These are phyloP conservation scores for Galemys pyrenaicus DNA, from an alignment of 2,113 vertebrate genomes.

Conservation along the genomic window DNA sequence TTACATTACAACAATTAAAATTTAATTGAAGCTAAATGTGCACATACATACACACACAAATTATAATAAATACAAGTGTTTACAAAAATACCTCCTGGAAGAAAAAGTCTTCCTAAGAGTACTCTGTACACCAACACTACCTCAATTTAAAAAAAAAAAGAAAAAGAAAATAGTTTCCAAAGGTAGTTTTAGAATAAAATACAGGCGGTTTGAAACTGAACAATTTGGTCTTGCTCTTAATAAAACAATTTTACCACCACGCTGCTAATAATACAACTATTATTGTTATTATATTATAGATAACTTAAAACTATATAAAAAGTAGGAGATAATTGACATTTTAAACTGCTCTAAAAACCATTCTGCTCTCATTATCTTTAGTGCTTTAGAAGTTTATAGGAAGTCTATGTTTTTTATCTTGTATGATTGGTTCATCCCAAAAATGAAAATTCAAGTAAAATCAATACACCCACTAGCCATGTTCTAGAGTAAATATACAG, in stretches of 20 bases:
- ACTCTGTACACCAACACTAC: neutral
- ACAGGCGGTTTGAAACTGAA: neutral
- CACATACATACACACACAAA: neutral
- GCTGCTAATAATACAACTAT: neutral
- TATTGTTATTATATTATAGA: neutral
- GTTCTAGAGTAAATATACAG: slow-evolving; percentile 65
- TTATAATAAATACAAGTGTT: neutral
- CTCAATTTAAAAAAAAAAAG: too few relatives aligned
- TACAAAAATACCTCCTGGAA: neutral
- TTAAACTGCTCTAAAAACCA: slow-evolving; percentile 32
- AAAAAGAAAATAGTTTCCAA: neutral
- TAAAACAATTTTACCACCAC: neutral
- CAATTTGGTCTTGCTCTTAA: neutral
- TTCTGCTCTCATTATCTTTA: slow-evolving; percentile 24
- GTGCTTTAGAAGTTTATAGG: slow-evolving; percentile 23
- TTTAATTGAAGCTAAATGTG: neutral
- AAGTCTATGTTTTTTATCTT: slow-evolving; percentile 38
- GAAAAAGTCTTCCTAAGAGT: neutral
- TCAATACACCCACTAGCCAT: slow-evolving; percentile 68
- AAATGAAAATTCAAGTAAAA: slow-evolving; percentile 72
- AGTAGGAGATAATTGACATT: neutral
- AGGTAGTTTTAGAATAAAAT: neutral
- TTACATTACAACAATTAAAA: neutral
- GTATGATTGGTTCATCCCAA: slow-evolving; percentile 32
- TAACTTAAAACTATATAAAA: neutral